These are phyloP conservation scores for Mus minutoides DNA, from an alignment of 2,797 vertebrate species.

Conservation along the genomic window DNA sequence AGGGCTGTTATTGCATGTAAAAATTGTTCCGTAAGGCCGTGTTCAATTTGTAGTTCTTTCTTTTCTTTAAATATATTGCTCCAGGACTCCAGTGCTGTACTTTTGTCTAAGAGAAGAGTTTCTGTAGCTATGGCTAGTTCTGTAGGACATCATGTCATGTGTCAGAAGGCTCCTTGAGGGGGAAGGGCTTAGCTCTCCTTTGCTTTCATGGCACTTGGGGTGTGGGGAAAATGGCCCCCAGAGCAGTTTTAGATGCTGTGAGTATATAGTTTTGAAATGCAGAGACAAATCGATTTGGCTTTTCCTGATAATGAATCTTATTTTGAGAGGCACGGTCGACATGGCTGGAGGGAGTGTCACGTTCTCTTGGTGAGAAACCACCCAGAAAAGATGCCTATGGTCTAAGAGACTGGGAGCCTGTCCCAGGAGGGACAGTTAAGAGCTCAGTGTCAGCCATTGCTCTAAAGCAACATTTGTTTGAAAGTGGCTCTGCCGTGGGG, in stretches of 20 bases:
- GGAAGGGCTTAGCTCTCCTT: not conserved
- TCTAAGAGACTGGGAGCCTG: not conserved
- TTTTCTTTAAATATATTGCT: not conserved
- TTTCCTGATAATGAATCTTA: not conserved
- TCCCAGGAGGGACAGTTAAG: not conserved
- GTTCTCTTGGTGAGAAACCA: constrained; percentile 21
- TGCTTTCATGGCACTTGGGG: not conserved
- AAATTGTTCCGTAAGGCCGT: not conserved
- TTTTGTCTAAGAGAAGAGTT: constrained; percentile 14
- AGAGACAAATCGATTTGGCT: constrained; percentile 44
- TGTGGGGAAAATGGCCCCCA: not conserved
- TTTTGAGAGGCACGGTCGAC: not conserved
- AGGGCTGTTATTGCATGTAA: not conserved
- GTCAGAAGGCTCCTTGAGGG: constrained; percentile 22
- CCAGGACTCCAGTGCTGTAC: not conserved
- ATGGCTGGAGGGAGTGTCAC: constrained; percentile 9
- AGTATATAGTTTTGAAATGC: constrained; percentile 44
- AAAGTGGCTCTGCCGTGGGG: not conserved
- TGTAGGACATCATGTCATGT: not conserved
- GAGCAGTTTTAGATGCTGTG: not conserved
- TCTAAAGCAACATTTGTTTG: not conserved
- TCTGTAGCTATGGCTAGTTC: not conserved
- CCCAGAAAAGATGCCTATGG: not conserved
- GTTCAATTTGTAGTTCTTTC: not conserved
- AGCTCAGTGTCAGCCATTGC: not conserved